Conservation (phyloP, 2,113 vertebrate genomes). For the Tauraco erythrolophus region DNA sequence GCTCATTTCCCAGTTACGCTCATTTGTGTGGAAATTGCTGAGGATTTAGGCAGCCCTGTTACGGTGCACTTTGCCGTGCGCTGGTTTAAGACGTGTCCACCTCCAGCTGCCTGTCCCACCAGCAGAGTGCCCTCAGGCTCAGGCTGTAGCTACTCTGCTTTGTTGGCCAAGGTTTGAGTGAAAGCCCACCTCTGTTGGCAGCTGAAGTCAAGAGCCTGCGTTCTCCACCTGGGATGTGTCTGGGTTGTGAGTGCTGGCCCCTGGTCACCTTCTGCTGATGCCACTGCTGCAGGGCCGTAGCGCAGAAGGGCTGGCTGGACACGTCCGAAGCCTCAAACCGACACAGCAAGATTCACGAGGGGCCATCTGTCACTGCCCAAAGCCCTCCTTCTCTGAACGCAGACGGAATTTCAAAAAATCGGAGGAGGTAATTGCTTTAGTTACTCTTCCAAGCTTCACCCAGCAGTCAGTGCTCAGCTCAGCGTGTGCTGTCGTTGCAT, state of each 20-base stretch:
- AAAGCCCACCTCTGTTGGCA: background rate
- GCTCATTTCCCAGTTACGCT: background rate
- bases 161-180: background rate
- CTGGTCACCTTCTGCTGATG: background rate
- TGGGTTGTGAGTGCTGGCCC: background rate
- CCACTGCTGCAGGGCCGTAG: background rate
- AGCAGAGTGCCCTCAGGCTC: background rate
- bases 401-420: background rate
- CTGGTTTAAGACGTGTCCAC: background rate
- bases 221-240: background rate
- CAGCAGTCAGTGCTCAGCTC: background rate
- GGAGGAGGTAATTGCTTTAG: constrained; percentile 40
- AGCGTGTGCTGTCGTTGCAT: fast-evolving
- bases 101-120: background rate
- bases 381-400: background rate
- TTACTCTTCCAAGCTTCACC: background rate
- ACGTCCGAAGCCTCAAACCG: background rate
- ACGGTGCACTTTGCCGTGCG: fast-evolving
- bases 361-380: constrained; percentile 48
- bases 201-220: fast-evolving
- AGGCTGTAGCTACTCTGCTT: background rate
- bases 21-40: background rate
- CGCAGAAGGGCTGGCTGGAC: background rate
- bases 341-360: background rate
- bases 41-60: background rate